phyloP scores from a whole-genome alignment of 2,888 invertebrate species.

The Lithophane ornitopus region DNA sequence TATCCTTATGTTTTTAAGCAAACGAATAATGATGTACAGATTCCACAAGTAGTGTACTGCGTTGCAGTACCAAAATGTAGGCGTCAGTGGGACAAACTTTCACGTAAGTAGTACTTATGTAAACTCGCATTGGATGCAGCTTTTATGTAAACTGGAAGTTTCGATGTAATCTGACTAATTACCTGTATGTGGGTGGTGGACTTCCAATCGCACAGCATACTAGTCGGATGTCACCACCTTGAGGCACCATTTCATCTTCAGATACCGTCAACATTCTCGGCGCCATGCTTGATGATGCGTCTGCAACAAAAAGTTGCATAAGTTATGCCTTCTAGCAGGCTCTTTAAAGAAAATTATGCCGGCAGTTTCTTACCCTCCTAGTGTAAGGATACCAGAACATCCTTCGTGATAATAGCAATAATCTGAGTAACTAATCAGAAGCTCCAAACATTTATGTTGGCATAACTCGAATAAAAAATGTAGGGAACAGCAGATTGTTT shows the following conservation, averaged over 20 bases:
- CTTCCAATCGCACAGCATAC: slow-evolving; percentile 93
- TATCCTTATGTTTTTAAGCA: not conserved
- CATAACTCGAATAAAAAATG: not conserved
- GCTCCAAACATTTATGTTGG: not conserved
- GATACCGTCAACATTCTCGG: slow-evolving; percentile 93
- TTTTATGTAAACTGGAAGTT: not conserved
- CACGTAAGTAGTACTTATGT: not conserved
- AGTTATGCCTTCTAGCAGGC: not conserved
- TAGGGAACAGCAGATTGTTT: not conserved
- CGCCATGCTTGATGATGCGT: slow-evolving; percentile 90
- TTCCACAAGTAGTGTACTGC: not conserved
- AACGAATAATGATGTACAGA: not conserved
- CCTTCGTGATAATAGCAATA: not conserved
- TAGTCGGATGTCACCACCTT: slow-evolving; percentile 93
- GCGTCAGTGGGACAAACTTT: not conserved
- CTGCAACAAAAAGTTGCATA: slow-evolving; percentile 65
- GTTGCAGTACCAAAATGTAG: not conserved
- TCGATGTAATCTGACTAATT: slow-evolving; percentile 46
- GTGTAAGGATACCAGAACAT: not conserved
- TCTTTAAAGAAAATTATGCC: not conserved
- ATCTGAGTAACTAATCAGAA: too few relatives aligned
- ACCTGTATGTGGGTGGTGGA: slow-evolving; percentile 93
- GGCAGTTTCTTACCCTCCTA: not conserved
- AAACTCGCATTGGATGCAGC: not conserved
- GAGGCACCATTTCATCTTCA: slow-evolving; percentile 91